phyloP scores from a whole-genome alignment of 1,140 invertebrate species.

The Hetaerina americana region DNA sequence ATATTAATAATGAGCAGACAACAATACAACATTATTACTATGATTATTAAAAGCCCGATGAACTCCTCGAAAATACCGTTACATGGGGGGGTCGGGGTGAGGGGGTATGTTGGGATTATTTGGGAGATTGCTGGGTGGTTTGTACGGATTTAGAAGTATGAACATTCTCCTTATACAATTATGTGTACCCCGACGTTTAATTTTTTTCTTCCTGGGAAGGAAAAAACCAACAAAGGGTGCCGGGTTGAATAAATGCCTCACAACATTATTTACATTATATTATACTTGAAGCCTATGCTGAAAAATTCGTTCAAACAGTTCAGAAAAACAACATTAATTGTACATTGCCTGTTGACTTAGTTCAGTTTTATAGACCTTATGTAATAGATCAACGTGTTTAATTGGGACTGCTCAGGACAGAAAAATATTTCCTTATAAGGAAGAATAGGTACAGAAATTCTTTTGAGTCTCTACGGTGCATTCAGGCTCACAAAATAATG shows the following conservation, averaged over 20 bases:
- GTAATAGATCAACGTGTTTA: too few species aligned
- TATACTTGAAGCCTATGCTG: too few species aligned
- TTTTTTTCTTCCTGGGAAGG: too few species aligned
- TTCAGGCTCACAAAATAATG: background rate
- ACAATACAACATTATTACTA: slow-evolving; percentile 1
- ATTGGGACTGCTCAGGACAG: too few species aligned
- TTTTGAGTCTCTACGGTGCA: background rate
- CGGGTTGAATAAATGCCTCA: background rate
- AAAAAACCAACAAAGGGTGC: background rate
- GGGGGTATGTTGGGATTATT: too few species aligned
- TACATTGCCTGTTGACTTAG: background rate
- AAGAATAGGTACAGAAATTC: background rate
- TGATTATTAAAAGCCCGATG: background rate
- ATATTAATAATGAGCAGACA: background rate
- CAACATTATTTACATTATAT: background rate
- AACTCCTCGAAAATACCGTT: background rate
- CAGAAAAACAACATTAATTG: background rate
- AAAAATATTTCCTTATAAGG: background rate
- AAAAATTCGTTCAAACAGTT: background rate
- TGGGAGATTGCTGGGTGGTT: too few species aligned
- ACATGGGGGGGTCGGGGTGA: too few species aligned
- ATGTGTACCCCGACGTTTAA: too few species aligned
- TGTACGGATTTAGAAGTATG: too few species aligned
- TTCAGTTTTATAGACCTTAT: too few species aligned
- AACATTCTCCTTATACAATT: too few species aligned